Evolutionary conservation across 2,797 vertebrate species (phyloP).

Genomic region (Pseudocheirus occidentalis): DNA sequence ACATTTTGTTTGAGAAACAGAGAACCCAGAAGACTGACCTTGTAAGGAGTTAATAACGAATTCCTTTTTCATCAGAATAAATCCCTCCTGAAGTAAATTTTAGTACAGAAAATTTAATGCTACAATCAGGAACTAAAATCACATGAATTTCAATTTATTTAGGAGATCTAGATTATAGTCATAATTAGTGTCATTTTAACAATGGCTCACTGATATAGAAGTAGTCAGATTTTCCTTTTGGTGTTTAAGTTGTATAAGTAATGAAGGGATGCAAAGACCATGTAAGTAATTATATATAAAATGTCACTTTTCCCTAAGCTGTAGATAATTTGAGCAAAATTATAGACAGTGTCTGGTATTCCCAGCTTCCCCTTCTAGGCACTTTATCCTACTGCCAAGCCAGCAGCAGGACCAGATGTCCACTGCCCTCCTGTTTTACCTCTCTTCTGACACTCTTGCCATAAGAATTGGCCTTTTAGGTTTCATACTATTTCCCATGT

Average conservation of each 20-base stretch:
- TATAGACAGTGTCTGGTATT: neutral
- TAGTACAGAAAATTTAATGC: neutral
- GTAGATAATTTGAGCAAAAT: neutral
- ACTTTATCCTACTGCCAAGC: neutral
- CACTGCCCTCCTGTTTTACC: neutral
- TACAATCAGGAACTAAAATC: neutral
- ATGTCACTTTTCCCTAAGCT: neutral
- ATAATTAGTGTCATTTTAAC: neutral
- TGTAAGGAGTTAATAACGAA: neutral
- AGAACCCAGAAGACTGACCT: neutral
- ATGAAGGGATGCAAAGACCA: neutral
- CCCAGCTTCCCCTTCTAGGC: neutral
- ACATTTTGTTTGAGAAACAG: neutral
- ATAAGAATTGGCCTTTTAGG: neutral
- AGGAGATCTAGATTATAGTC: neutral
- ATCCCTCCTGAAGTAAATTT: neutral
- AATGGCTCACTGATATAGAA: neutral
- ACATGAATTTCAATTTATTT: neutral
- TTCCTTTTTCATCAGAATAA: neutral
- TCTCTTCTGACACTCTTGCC: neutral
- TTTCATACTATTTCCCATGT: neutral
- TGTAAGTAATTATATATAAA: neutral
- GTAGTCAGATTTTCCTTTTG: neutral
- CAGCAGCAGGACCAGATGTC: neutral
- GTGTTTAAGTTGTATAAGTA: neutral